Evolutionary conservation across 2,888 invertebrate genomes (phyloP), one percentile per base, ranked within the genome.

Genomic region (Heliconius charithonia): DNA sequence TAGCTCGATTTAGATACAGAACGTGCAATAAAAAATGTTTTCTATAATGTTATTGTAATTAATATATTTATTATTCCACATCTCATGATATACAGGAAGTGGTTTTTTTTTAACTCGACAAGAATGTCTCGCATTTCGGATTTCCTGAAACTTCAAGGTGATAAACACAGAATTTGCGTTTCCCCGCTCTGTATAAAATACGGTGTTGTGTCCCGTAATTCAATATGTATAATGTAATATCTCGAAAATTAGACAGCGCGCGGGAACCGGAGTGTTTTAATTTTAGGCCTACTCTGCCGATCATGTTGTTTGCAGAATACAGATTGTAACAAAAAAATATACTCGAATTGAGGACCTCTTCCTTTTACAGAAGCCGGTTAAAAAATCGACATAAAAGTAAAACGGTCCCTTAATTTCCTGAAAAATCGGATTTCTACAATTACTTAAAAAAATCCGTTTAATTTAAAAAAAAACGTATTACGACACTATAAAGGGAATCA

Each of bases 141-240:
- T 69, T 69, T 69, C 69, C 69, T 69, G 69, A 69, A 25, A 69
- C 9, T 41, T 69, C 41, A 69, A 69, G 69, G 69, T 69, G 16
- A 63, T 25, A 69, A 25, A 25, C 25, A 45, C n/a, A n/a, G 37
- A 69, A 69, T 41, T 25, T 25, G 41, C 37, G 67, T 41, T 41
- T 13, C 41, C 25, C 67, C n/a, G 41, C 19, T 66, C 3, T n/a
- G 4, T 2, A 66, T 32, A 29, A 67, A 59, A 25, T n/a, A 13
- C 67, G 37, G n/a, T 37, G 67, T 67, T 37, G 19, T 12, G n/a
- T 37, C 41, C 37, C 67, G 66, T 22, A 1, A 22, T 22, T 56
- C 22, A 56, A 56, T 22, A 56, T 56, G 22, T 22, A 56, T 29
- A 29, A 45, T 13, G 45, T 45, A 37, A 51, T 51, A 19, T 19